These are phyloP conservation scores for Drosophila falleni DNA, from an alignment of 2,888 invertebrate genomes.

Conservation along the genomic window DNA sequence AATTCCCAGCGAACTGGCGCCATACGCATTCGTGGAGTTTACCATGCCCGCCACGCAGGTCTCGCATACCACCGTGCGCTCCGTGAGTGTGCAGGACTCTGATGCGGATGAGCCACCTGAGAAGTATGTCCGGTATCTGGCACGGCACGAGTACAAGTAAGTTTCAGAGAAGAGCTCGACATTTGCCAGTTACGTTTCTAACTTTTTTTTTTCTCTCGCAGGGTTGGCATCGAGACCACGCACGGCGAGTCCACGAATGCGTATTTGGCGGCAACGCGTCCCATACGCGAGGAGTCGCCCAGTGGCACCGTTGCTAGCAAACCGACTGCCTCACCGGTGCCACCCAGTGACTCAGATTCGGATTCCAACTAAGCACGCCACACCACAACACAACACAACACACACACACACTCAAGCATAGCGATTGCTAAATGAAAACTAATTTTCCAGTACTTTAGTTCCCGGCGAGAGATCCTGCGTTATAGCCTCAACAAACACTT, in stretches of 20 bases:
- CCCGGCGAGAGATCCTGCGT: constrained; percentile 10
- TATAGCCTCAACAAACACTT: constrained; percentile 15
- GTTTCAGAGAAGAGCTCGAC: constrained; percentile 22
- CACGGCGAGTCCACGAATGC: constrained; percentile 90
- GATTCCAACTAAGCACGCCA: constrained; percentile 86
- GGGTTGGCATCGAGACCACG: constrained; percentile 96
- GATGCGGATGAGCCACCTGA: constrained; percentile 96
- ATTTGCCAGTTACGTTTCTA: not conserved
- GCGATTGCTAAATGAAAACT: constrained; percentile 17
- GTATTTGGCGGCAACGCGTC: constrained; percentile 88
- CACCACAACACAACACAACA: constrained; percentile 3
- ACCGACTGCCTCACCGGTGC: constrained; percentile 85
- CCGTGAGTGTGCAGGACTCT: constrained; percentile 94
- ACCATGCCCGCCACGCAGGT: constrained; percentile 99
- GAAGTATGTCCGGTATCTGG: constrained; percentile 98
- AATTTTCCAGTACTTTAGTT: constrained; percentile 8
- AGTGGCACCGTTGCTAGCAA: constrained; percentile 80
- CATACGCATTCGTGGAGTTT: constrained; percentile 96
- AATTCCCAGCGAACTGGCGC: constrained; percentile 96
- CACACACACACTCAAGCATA: constrained; percentile 10
- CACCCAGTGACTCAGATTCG: constrained; percentile 87
- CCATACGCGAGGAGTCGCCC: constrained; percentile 82
- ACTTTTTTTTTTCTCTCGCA: constrained; percentile 84
- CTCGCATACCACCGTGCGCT: constrained; percentile 97
- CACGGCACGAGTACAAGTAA: constrained; percentile 97